A percentile compares a stretch with the other conserved stretches of the same genome.
Evolutionary conservation across 2,797 vertebrate species (phyloP).

Genomic region (Cephalopachus bancanus): DNA sequence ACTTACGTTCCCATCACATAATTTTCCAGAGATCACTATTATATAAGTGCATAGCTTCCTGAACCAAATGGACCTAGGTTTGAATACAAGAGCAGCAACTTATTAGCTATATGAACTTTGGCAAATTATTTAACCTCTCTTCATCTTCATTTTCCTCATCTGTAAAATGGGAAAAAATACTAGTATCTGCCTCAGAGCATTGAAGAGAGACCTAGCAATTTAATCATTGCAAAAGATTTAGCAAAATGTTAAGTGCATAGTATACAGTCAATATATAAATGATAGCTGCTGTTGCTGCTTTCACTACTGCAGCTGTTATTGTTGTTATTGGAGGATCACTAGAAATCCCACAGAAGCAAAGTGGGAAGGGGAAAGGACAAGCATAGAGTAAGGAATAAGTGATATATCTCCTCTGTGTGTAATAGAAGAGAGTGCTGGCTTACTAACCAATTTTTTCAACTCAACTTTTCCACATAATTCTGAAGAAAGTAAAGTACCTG

Average conservation of each 20-base stretch:
- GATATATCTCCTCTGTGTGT: not conserved
- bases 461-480: not conserved
- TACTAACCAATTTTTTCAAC: constrained; percentile 18
- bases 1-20: not conserved
- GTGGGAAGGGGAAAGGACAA: not conserved
- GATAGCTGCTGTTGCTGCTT: not conserved
- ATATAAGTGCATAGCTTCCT: not conserved
- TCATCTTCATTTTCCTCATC: not conserved
- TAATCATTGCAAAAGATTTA: not conserved
- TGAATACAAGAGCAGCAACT: not conserved
- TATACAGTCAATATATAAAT: not conserved
- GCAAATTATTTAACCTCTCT: not conserved
- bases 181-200: not conserved
- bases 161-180: not conserved
- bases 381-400: constrained; percentile 9
- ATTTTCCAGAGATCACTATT: not conserved
- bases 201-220: not conserved
- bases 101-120: not conserved
- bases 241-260: not conserved
- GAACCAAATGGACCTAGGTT: constrained; percentile 19
- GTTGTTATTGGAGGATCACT: not conserved
- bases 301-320: not conserved
- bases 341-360: constrained; percentile 47
- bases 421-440: not conserved
- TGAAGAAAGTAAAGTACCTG: constrained; percentile 1